Evolutionary conservation across 2,113 vertebrate species (phyloP), one percentile per base, ranked within the genome.

Genomic region (Herpailurus yagouaroundi): DNA sequence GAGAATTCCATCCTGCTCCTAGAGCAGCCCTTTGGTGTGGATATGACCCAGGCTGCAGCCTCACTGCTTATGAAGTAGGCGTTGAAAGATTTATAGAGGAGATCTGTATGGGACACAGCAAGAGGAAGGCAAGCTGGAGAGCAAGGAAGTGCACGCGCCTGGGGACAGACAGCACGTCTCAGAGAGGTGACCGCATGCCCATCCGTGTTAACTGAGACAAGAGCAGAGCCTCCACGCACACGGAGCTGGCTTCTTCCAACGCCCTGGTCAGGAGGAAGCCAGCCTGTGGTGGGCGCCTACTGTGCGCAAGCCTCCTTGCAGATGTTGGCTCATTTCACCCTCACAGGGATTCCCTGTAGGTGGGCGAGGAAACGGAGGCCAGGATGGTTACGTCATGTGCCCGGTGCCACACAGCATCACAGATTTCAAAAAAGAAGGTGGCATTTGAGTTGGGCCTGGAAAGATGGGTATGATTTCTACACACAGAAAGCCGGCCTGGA

Each of bases 41-140:
- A 77, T 82, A 21, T 0, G 5, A 52, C 77, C 23, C 74, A 18
- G n/a, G 90, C 55, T n/a, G 33, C 21, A 29, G 36, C 66, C 86
- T 90, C 92, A 52, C 21, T 89, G 83, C 63, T 57, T 90, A 71
- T 63, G 89, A 95, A 93, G 85, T 41, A 41, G 69, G n/a, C 12
- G 14, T n/a, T 95, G 55, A 73, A 93, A 97, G 94, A 95, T 97
- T 96, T 91, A 95, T 79, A 41, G 74, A 88, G 27, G 41, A 89
- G 48, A 66, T 64, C 74, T 6, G 1, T 14, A 36, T 10, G 57
- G 88, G 95, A 74, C 80, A 16, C 5, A 84, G 94, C 50, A 79
- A 91, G 92, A 74, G 41, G 81, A 83, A 88, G 55, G 91, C 48
- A 66, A 73, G 41, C 33, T 50, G 89, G 52, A 86, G 36, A 76